phyloP scores from a whole-genome alignment of 2,797 vertebrate genomes.

The Labroides dimidiatus region DNA sequence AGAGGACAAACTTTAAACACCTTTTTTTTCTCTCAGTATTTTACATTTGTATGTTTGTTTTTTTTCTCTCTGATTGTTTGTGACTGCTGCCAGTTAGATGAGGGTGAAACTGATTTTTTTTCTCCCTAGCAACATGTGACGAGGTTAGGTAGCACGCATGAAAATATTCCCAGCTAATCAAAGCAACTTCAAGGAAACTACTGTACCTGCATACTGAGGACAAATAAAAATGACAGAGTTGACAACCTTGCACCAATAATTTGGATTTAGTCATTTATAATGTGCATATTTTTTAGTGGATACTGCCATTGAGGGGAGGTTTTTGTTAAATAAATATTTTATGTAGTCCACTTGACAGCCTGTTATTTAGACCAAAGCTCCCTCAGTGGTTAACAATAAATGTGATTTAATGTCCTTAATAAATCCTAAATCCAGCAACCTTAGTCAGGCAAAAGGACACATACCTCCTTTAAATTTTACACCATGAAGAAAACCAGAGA shows the following conservation, averaged over 20 bases:
- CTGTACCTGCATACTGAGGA: not conserved
- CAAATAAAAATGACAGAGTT: not conserved
- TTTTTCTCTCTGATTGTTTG: slow-evolving; percentile 7
- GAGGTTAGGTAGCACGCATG: slow-evolving; percentile 24
- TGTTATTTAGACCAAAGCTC: not conserved
- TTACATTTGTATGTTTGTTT: slow-evolving; percentile 25
- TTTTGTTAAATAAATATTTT: not conserved
- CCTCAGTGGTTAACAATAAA: not conserved
- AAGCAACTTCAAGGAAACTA: slow-evolving; percentile 11
- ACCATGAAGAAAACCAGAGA: slow-evolving; percentile 36
- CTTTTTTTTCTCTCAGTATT: slow-evolving; percentile 20
- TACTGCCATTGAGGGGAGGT: not conserved
- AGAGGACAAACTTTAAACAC: slow-evolving; percentile 45
- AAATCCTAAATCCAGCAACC: not conserved
- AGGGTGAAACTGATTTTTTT: slow-evolving; percentile 8
- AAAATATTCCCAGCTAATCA: slow-evolving; percentile 24
- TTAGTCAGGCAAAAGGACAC: slow-evolving; percentile 9
- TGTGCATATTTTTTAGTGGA: not conserved
- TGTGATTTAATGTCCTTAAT: slow-evolving; percentile 23
- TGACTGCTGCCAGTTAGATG: slow-evolving; percentile 27
- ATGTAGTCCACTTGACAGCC: not conserved
- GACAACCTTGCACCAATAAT: too few species aligned
- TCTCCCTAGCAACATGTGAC: slow-evolving; percentile 25
- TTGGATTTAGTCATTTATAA: not conserved
- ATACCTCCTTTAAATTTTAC: slow-evolving; percentile 8